phyloP scores from a whole-genome alignment of 2,888 invertebrate genomes.

The Eurytoma adleriae region DNA sequence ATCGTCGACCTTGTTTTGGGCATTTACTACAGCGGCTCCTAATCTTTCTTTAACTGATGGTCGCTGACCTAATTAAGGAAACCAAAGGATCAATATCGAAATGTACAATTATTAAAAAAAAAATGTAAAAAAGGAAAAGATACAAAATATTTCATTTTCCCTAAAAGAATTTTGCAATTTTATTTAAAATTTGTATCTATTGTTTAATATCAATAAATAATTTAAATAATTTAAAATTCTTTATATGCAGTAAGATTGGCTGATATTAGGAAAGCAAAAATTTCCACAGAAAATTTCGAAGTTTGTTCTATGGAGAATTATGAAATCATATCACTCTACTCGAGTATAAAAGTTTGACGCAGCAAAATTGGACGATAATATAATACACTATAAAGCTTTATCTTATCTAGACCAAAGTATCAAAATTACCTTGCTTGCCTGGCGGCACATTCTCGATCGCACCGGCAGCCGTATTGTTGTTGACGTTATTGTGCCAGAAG shows the following conservation, averaged over 20 bases:
- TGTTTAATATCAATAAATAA: neutral
- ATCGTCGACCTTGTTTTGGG: constrained; percentile 68
- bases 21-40: constrained; percentile 65
- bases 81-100: no score
- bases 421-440: constrained; percentile 65
- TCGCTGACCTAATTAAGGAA: constrained; percentile 63
- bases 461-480: constrained; percentile 68
- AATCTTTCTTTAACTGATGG: constrained; percentile 73
- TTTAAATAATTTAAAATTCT: neutral
- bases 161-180: no score
- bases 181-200: no score
- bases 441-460: constrained; percentile 75
- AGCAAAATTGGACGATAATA: neutral
- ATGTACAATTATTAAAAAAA: no score
- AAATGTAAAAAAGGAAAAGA: no score
- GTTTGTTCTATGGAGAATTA: no score
- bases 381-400: neutral
- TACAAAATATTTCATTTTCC: no score
- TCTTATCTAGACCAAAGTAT: neutral
- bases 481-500: constrained; percentile 90
- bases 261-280: no score
- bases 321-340: neutral
- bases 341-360: neutral
- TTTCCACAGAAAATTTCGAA: no score
- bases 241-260: no score